A percentile compares a stretch with the other conserved stretches of the same genome.
phyloP scores from a whole-genome alignment of 1,140 invertebrate species.

The Hormaphis cornu region DNA sequence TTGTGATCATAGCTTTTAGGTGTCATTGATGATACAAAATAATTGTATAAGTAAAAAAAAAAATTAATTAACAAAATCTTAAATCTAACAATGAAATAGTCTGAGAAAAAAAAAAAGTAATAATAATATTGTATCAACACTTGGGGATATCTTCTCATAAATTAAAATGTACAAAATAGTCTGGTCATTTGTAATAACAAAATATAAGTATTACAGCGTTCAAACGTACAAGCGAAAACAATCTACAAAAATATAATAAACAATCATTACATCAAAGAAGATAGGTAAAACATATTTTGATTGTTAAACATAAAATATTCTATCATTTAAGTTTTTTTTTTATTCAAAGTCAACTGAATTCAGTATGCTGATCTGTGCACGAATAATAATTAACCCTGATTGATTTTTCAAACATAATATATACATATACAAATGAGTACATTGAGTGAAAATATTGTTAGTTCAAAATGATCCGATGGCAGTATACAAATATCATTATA shows the following conservation, averaged over 20 bases:
- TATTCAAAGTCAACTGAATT: not conserved
- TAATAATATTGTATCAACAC: not conserved
- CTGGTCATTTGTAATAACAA: not conserved
- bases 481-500: conserved; percentile 14
- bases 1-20: too few relatives aligned
- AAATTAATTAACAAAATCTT: not conserved
- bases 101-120: not conserved
- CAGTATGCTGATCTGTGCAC: conserved; percentile 9
- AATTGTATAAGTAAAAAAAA: not conserved
- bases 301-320: conserved; percentile 10
- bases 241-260: conserved; percentile 19
- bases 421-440: conserved; percentile 19
- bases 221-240: not conserved
- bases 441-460: not conserved
- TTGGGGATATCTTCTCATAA: not conserved
- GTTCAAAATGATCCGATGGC: conserved; percentile 27
- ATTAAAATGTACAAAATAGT: not conserved
- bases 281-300: conserved; percentile 1
- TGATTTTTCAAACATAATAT: conserved; percentile 8
- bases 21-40: too few relatives aligned
- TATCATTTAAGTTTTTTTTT: too few relatives aligned
- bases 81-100: not conserved
- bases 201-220: not conserved
- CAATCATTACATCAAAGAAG: not conserved
- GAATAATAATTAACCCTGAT: conserved; percentile 28